A percentile compares a stretch with the other conserved stretches of the same genome.
Conservation (phyloP, 2,888 invertebrate genomes). For the Agonopterix subpropinquella region DNA sequence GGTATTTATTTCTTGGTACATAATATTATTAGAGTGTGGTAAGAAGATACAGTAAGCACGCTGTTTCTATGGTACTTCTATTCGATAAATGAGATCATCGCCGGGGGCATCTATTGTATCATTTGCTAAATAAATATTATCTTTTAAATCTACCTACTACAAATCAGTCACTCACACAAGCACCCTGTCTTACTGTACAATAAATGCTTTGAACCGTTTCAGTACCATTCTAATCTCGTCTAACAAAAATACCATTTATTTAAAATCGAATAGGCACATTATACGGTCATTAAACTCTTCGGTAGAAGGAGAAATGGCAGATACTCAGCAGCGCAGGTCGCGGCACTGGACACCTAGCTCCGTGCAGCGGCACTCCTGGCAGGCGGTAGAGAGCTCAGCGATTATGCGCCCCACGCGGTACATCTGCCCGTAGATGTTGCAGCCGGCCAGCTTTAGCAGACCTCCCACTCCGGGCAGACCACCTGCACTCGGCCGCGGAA, state of each 20-base stretch:
- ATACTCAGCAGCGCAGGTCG: conserved; percentile 48
- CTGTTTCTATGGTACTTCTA: conserved; percentile 15
- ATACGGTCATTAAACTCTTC: too few species aligned
- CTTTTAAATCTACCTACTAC: conserved; percentile 13
- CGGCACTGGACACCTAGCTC: conserved; percentile 90
- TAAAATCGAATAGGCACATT: too few species aligned
- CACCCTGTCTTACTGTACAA: conserved; percentile 28
- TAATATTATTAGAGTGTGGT: not conserved
- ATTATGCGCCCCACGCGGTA: conserved; percentile 89
- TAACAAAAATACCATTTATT: too few species aligned
- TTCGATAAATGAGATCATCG: conserved; percentile 45
- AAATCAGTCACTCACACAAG: conserved; percentile 15
- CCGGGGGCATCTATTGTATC: conserved; percentile 25
- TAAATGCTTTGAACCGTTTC: conserved; percentile 15
- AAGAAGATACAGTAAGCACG: not conserved
- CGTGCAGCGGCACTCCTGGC: conserved; percentile 90
- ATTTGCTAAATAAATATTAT: conserved; percentile 26
- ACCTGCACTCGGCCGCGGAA: not conserved
- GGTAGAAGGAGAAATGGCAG: not conserved
- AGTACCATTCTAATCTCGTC: not conserved
- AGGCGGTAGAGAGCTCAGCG: conserved; percentile 86
- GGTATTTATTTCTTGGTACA: not conserved
- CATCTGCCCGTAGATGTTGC: conserved; percentile 93
- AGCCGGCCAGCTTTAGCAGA: conserved; percentile 86
- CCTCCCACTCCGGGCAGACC: conserved; percentile 43